A percentile compares a stretch with the other conserved stretches of the same genome.
Evolutionary conservation across 92 coral and sea anemone species (phyloP).

Genomic region (Actinernus sp.): DNA sequence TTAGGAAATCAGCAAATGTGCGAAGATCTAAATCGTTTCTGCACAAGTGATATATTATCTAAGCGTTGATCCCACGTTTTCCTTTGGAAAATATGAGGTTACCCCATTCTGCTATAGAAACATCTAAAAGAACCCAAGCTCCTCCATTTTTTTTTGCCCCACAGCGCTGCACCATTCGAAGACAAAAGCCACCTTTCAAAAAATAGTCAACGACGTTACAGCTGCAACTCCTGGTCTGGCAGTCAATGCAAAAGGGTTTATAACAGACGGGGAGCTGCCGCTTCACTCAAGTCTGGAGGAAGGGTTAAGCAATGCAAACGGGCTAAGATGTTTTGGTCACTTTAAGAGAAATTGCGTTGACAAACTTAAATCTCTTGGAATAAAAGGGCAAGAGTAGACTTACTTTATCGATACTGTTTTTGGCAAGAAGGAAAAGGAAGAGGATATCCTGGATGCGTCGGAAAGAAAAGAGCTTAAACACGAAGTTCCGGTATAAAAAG

Average conservation of each 20-base stretch:
- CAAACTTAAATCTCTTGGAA: no score
- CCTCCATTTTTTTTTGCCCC: constrained; percentile 27
- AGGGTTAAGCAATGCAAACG: constrained; percentile 20
- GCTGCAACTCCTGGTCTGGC: constrained; percentile 18
- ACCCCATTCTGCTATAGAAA: constrained; percentile 38
- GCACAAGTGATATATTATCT: constrained; percentile 17
- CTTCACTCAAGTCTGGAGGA: constrained; percentile 26
- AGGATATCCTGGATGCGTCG: no score
- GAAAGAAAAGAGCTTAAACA: no score
- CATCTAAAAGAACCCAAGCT: constrained; percentile 26
- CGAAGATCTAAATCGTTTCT: constrained; percentile 15
- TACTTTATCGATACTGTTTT: no score
- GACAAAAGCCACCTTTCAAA: constrained; percentile 22
- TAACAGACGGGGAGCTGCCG: constrained; percentile 35
- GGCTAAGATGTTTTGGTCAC: constrained; percentile 42
- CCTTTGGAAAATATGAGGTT: constrained; percentile 17
- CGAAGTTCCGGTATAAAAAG: no score
- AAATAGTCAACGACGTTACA: constrained; percentile 32
- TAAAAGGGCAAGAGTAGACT: no score
- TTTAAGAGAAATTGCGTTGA: no score
- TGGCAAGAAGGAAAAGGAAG: no score
- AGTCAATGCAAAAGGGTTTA: constrained; percentile 13
- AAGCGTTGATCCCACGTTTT: constrained; percentile 31
- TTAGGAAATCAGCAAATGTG: constrained; percentile 26
- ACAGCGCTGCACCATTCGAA: constrained; percentile 26